Evolutionary conservation across 2,888 invertebrate species (phyloP).

Genomic region (Arrhopalites spinosus): DNA sequence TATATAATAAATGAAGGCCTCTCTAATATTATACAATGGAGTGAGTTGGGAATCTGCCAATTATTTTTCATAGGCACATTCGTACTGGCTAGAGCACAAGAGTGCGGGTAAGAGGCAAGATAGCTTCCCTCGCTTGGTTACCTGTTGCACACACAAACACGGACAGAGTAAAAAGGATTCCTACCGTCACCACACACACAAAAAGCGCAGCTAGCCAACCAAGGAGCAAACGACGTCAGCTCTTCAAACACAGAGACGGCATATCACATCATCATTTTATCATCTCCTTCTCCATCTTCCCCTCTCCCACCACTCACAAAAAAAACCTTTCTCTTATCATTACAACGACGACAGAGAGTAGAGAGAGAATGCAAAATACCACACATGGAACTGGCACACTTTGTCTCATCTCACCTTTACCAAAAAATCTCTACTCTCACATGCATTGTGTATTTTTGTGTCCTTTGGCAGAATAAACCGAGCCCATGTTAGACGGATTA

Average conservation of each 20-base stretch:
- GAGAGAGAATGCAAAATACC: too few species aligned
- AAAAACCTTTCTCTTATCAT: background rate
- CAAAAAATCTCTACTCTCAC: background rate
- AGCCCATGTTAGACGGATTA: too few species aligned
- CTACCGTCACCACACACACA: background rate
- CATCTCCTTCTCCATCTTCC: background rate
- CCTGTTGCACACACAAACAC: constrained; percentile 22
- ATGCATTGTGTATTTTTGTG: background rate
- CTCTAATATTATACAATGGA: background rate
- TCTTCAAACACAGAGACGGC: constrained; percentile 24
- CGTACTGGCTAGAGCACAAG: background rate
- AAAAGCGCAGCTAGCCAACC: constrained; percentile 21
- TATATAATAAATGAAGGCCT: background rate
- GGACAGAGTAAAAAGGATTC: background rate
- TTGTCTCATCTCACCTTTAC: too few species aligned
- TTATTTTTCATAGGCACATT: constrained; percentile 51
- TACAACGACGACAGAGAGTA: too few species aligned
- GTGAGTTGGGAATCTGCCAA: constrained; percentile 54
- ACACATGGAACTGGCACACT: too few species aligned
- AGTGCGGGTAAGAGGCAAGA: background rate
- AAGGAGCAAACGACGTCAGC: background rate
- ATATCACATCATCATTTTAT: constrained; percentile 24
- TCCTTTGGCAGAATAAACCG: too few species aligned
- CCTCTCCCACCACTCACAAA: background rate
- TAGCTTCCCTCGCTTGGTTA: constrained; percentile 18